Evolutionary conservation across 2,888 invertebrate species (phyloP).

Genomic region (Lasius platythorax): DNA sequence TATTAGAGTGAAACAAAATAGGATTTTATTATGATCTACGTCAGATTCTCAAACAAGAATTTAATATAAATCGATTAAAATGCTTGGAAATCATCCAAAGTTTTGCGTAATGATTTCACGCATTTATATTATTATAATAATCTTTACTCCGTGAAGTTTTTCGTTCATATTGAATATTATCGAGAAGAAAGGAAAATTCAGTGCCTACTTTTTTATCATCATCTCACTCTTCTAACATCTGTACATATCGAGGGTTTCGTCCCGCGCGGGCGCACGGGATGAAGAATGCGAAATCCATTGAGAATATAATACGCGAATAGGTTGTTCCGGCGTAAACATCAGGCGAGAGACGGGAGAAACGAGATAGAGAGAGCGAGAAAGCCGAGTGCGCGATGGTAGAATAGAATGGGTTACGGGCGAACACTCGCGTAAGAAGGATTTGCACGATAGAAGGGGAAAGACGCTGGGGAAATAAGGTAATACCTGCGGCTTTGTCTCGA

Average conservation of each 20-base stretch:
- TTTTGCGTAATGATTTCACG: not conserved
- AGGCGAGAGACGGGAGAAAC: slow-evolving; percentile 10
- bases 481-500: slow-evolving; percentile 83
- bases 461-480: slow-evolving; percentile 83
- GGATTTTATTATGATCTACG: not conserved
- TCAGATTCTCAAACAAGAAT: not conserved
- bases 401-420: slow-evolving; percentile 57
- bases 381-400: slow-evolving; percentile 57
- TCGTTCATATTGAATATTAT: not conserved
- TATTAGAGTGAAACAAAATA: not conserved
- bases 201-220: not conserved
- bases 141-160: not conserved
- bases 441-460: slow-evolving; percentile 76
- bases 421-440: slow-evolving; percentile 78
- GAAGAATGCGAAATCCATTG: slow-evolving; percentile 49
- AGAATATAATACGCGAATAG: slow-evolving; percentile 51
- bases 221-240: not conserved
- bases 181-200: not conserved
- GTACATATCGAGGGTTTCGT: not conserved
- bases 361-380: slow-evolving; percentile 49
- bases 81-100: not conserved
- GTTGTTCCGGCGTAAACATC: slow-evolving; percentile 47
- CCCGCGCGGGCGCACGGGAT: not conserved
- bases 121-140: not conserved
- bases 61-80: not conserved